Evolutionary conservation across 2,888 invertebrate species (phyloP).

Genomic region (Cylloceria caligata): DNA sequence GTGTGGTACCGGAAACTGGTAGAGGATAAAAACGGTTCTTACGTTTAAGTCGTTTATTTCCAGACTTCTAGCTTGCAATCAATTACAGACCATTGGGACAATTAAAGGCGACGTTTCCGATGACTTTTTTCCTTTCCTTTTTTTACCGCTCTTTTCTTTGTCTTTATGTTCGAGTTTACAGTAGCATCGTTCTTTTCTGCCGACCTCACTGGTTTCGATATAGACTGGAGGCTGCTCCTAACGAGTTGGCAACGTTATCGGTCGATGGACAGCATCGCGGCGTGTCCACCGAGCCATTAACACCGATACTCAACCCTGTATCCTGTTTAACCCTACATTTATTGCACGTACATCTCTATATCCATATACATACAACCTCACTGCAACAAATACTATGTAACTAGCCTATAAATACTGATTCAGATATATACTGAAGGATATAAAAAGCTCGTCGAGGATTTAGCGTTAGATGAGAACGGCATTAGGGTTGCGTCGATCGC

Average conservation of each 20-base stretch:
- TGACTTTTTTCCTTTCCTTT: not conserved
- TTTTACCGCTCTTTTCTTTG: conserved; percentile 21
- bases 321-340: conserved; percentile 40
- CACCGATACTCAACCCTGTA: conserved; percentile 51
- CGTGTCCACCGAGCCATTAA: conserved; percentile 64
- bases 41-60: not conserved
- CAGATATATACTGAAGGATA: conserved; percentile 1
- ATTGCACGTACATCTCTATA: conserved; percentile 20
- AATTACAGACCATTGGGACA: conserved; percentile 52
- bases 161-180: conserved; percentile 14
- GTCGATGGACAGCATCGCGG: conserved; percentile 58
- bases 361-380: not conserved
- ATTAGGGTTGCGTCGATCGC: not conserved
- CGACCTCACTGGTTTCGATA: not conserved
- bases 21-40: not conserved
- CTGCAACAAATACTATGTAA: not conserved
- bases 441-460: conserved; percentile 22
- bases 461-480: conserved; percentile 2
- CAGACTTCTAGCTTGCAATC: conserved; percentile 40
- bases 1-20: too few relatives aligned
- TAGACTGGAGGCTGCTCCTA: conserved; percentile 46
- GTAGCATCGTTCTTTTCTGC: conserved; percentile 28
- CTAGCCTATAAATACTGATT: conserved; percentile 20
- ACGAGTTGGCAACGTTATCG: conserved; percentile 66
- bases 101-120: conserved; percentile 39